Evolutionary conservation across 1,140 invertebrate genomes (phyloP), one percentile per base, ranked within the genome.

Genomic region (Solen grandis): DNA sequence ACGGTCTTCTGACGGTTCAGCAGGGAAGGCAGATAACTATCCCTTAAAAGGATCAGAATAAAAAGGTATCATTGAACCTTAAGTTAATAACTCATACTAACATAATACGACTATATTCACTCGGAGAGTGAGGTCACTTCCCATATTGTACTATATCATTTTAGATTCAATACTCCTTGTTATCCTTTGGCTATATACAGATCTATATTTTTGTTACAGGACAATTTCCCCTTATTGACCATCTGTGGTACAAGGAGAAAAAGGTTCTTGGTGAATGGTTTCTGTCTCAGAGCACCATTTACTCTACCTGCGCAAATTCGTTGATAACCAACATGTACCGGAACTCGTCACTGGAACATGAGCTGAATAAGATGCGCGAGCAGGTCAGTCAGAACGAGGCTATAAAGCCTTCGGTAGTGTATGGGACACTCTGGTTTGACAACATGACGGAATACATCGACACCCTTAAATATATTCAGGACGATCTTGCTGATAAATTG

Each of bases 381-480:
- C 16, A 35, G 5, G 73, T 80, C 2, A 38, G 4, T 0, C 16
- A 50, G 5, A 84, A 84, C 35, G 63, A 8, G 16, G 1, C 33
- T 4, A 54, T 3, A 19, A 35, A 3, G 14, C 29, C 70, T 5
- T 81, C 82, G 3, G 35, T 59, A 5, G 19, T n/a, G 36, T 0
- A 33, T 1, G 55, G 76, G 10, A 70, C 52, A 4, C n/a, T 65
- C 16, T 84, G 82, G 82, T 84, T 84, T 54, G 77, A 81, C 2
- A 81, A 84, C 72, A 81, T 84, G 77, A 84, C 82, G 31, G 31
- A 41, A 5, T 84, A 59, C 52, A 81, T 84, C 10, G 35, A 84
- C 33, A 84, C 81, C 31, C 55, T 84, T 4, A 62, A 75, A 55
- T 22, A 16, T 22, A 41, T 80, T 13, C 77, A 84, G 60, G 57